Evolutionary conservation across 2,888 invertebrate species (phyloP), one percentile per base, ranked within the genome.

Genomic region (Caradrina clavipalpis): DNA sequence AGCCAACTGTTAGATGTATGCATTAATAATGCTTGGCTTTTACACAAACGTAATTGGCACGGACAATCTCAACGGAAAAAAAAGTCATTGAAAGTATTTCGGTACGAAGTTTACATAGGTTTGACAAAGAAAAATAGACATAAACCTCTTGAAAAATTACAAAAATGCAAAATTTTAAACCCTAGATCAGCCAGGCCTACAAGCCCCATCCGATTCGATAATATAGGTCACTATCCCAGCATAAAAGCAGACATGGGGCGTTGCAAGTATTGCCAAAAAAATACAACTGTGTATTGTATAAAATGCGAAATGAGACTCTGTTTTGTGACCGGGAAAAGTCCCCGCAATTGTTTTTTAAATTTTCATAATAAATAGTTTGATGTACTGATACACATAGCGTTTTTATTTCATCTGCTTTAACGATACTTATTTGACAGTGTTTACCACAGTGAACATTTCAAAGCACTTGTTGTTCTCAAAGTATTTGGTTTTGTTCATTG

Each of bases 311-410:
- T 19, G 19, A 54, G 45, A 45, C 47, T n/a, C n/a, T 47, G 56
- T 26, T 63, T 56, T 63, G 47, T 56, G 21, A 56, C 31, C 13
- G 21, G 31, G 47, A 47, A 63, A 56, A 13, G 11, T n/a, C 8
- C 35, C 17, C 11, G 54, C 13, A 63, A 63, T 39, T 45, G 26
- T 45, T 62, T 62, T 61, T 53, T 26, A n/a, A 13, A 62, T 54
- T 62, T 62, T 1, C 26, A 26, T 26, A 35, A 61, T n/a, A n/a
- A n/a, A n/a, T 61, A 53, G 53, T 59, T 49, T 31, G 2, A 19
- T 26, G 47, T 15, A 47, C 47, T 59, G 8, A 19, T 19, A 31
- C n/a, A 19, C 1, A 49, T 31, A 19, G 19, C 11, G 3, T 49
- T 50, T 50, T 35, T 31, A 17, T 49, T 60, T 60, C 15, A 49